These are phyloP conservation scores for Lichenostomus cassidix DNA, from an alignment of 2,113 vertebrate genomes.

Conservation along the genomic window DNA sequence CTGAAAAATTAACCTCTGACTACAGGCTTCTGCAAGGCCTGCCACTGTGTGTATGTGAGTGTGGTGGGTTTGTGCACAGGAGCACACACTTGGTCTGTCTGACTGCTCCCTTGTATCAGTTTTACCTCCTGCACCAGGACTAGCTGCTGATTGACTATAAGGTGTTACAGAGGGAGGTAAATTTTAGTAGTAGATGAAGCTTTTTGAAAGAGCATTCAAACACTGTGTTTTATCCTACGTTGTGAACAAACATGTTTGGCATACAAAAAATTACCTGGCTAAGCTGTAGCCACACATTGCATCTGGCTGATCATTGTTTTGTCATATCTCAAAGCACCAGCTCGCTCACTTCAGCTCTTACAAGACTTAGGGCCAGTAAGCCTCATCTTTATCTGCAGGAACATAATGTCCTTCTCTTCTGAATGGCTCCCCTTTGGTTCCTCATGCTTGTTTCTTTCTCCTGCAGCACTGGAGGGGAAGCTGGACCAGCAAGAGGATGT, in stretches of 20 bases:
- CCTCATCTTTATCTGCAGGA: neutral
- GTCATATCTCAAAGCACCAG: neutral
- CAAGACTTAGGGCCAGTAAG: neutral
- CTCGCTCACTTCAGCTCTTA: neutral
- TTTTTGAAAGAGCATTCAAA: neutral
- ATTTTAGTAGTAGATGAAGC: neutral
- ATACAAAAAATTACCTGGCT: neutral
- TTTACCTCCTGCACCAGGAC: neutral
- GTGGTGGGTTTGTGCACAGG: neutral
- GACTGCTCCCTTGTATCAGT: neutral
- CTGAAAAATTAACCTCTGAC: neutral
- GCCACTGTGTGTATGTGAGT: fast-evolving
- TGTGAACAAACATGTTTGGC: neutral
- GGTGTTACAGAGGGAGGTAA: neutral
- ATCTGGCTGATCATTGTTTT: neutral
- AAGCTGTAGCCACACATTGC: neutral
- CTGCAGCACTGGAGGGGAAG: neutral
- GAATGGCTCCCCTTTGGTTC: neutral
- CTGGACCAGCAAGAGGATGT: neutral
- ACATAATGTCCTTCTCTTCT: neutral
- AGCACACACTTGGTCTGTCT: neutral
- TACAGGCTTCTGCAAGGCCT: neutral
- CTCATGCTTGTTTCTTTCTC: neutral
- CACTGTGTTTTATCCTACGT: neutral
- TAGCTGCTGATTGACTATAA: neutral